Evolutionary conservation across 1,140 invertebrate species (phyloP).

Genomic region (Harpegnathos saltator): DNA sequence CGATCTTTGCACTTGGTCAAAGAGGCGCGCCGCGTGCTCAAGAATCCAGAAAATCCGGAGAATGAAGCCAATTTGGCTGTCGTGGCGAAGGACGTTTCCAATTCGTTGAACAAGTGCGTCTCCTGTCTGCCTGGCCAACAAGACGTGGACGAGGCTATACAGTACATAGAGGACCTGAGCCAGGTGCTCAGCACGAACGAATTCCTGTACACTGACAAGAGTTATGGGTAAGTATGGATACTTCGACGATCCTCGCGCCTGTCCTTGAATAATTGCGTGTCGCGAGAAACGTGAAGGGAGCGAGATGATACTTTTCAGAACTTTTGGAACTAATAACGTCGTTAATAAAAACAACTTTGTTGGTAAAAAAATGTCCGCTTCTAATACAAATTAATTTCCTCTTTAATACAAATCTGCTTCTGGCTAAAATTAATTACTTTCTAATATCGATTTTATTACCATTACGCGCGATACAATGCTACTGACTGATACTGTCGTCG

Average conservation of each 20-base stretch:
- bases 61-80: constrained; percentile 88
- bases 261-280: not conserved
- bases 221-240: constrained; percentile 87
- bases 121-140: constrained; percentile 95
- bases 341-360: no score
- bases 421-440: no score
- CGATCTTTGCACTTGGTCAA: constrained; percentile 92
- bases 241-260: no score
- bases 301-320: no score
- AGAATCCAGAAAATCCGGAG: constrained; percentile 87
- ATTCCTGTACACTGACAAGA: constrained; percentile 90
- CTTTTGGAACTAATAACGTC: no score
- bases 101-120: constrained; percentile 89
- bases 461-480: no score
- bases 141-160: constrained; percentile 95
- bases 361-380: no score
- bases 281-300: no score
- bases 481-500: no score
- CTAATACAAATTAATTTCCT: no score
- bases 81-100: constrained; percentile 89
- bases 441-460: no score
- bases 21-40: constrained; percentile 90
- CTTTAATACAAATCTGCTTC: no score
- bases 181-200: constrained; percentile 90
- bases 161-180: constrained; percentile 92